Base-by-base conservation (phyloP, 2,113 vertebrate species). In the Cyanoliseus patagonus region DNA sequence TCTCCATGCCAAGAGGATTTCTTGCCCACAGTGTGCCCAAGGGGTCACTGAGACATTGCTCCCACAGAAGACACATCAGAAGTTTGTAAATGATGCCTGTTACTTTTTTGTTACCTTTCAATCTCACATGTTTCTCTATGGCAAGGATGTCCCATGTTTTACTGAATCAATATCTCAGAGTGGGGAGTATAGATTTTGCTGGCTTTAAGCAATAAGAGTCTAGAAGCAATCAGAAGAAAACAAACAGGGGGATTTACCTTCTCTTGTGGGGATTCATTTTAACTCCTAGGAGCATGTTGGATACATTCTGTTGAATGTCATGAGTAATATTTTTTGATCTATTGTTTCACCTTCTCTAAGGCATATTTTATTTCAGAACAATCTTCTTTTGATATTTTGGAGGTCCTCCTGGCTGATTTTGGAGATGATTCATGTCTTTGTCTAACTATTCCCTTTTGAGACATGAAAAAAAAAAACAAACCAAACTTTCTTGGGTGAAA, bases 151-250 rank as follows among this genome's bases (percentile, higher is more conserved):
- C 88, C 81, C 72, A 62, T 66, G 57, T 86, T 91, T 97, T 87
- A 87, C 33, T 62, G 66, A 89, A 93, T 95, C 90, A 91, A 83
- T 90, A 95, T 75, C 74, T 81, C 61, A 31, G 63, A 93, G 69
- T 57, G 66, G 53, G 55, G 41, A 83, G 84, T 72, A 81, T 75
- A 49, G 93, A 92, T 96, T 95, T 95, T 92, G 39, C 68, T 62
- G 64, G 70, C 70, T 93, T 82, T 81, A 30, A 88, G 86, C 86
- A 93, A 52, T 64, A 59, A 72, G 66, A 75, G 25, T 66, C 66
- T 35, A 49, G 82, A 84, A 93, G 57, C 90, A 96, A 90, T 94
- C 62, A 87, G 82, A 86, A 72, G 68, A 87, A 93, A 95, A 88
- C 39, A 67, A 92, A 84, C 55, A 79, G 37, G 10, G 73, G 88